Base-by-base conservation (phyloP, 2,113 vertebrate genomes). In the Callospermophilus lateralis region DNA sequence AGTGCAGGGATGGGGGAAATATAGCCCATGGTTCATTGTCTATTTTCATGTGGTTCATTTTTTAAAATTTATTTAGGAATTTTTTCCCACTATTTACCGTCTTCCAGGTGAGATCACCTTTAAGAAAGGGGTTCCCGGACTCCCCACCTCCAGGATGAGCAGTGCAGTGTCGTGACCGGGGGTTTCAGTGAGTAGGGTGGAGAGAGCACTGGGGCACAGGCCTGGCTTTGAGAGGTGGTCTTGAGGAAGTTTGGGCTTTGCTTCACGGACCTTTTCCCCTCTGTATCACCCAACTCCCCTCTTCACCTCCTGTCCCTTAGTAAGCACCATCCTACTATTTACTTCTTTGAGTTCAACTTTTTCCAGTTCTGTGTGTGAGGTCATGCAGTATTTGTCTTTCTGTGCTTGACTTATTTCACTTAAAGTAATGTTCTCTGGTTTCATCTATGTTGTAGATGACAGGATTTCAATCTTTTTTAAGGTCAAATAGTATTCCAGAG, bases 101-200 rank as follows among this genome's bases (percentile, higher is more conserved):
- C 88, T 79, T 98, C 79, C 93, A 99, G 98, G 98, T 98, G 97
- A 97, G 96, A 84, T 95, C 95, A 92, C 89, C 97, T 98, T 97
- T 98, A 97, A 98, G 97, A 96, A 90, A 3, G 98, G 96, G 88
- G 51, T 88, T 98, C 98, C 39, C 51, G 97, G 97, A 80, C 94
- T 79, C 87, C 96, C 96, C 93, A 78, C 97, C 86, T 98, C 95
- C 98, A 98, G 42, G 45, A 99, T 99, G 99, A 99, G 97, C 96
- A 98, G 97, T 95, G 98, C 98, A 0, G 97, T 99, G 90, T 99
- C 98, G 98, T 99, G 99, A 99, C 98, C n/a, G n/a, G 95, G 98
- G 98, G 98, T 98, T 98, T 98, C 84, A 98, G 99, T 99, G 98
- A 99, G 99, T 96, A 97, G 4, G 30, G 17, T 42, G 34, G 84